These are phyloP conservation scores for Xestia ashworthii DNA, from an alignment of 2,888 invertebrate species.

Conservation along the genomic window DNA sequence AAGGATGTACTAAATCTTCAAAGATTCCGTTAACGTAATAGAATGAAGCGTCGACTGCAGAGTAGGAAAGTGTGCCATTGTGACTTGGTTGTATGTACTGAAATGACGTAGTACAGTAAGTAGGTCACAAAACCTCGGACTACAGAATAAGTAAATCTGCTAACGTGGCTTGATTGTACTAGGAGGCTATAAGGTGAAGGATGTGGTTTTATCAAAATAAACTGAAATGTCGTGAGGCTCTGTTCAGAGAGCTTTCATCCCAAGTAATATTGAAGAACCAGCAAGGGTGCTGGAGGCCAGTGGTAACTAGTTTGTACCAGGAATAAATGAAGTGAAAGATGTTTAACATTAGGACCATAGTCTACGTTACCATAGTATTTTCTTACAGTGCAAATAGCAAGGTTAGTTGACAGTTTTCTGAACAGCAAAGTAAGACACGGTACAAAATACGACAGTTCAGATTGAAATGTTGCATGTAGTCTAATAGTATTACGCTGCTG, in stretches of 20 bases:
- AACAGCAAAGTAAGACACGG: neutral
- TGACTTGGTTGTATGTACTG: neutral
- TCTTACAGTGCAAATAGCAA: conserved; percentile 8
- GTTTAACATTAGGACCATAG: neutral
- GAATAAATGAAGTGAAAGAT: conserved; percentile 2
- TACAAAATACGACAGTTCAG: neutral
- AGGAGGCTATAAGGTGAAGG: conserved; percentile 7
- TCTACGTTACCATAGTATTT: neutral
- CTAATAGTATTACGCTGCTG: neutral
- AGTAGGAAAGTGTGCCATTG: neutral
- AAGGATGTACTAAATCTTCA: conserved; percentile 3
- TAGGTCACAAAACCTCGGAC: neutral
- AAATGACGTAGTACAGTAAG: neutral
- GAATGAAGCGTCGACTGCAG: neutral
- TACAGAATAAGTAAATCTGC: neutral
- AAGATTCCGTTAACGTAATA: neutral
- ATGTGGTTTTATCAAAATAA: neutral
- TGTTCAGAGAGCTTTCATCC: neutral
- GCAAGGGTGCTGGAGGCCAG: neutral
- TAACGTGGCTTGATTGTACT: conserved; percentile 15
- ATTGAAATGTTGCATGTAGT: neutral
- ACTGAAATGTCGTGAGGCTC: neutral
- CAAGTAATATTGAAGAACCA: neutral
- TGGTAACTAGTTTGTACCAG: conserved; percentile 8
- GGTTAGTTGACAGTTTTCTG: conserved; percentile 9